These are phyloP conservation scores for Pocillopora damicornis DNA, from an alignment of 64 coral and sea anemone genomes.

Conservation along the genomic window DNA sequence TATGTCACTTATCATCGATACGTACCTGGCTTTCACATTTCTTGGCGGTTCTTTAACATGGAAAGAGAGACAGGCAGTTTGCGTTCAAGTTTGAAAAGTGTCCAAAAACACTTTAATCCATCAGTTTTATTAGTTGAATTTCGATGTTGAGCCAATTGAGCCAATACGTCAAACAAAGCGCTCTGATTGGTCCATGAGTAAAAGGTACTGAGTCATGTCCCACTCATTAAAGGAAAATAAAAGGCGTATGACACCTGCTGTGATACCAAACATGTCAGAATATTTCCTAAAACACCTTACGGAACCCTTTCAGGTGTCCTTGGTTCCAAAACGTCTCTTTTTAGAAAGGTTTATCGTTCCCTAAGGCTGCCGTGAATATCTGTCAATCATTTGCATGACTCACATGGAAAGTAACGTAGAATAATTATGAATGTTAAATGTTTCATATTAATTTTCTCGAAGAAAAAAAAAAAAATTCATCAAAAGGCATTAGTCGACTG, in stretches of 20 bases:
- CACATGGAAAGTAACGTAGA: no score
- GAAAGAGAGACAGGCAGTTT: background rate
- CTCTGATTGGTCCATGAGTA: background rate
- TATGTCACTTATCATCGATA: no score
- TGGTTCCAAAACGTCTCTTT: no score
- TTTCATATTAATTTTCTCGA: no score
- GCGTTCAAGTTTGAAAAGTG: background rate
- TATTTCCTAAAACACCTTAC: background rate
- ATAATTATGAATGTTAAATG: no score
- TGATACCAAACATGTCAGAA: background rate
- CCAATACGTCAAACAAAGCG: background rate
- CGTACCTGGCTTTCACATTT: no score
- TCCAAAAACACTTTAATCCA: background rate
- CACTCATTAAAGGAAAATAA: background rate
- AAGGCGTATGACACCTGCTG: background rate
- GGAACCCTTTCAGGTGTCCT: no score
- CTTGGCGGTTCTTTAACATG: background rate
- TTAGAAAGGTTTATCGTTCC: no score
- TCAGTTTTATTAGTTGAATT: background rate
- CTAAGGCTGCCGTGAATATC: no score
- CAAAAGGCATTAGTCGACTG: no score
- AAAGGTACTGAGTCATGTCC: background rate
- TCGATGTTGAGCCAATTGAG: background rate
- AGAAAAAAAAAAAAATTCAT: no score
- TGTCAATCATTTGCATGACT: no score